phyloP scores from a whole-genome alignment of 2,113 vertebrate species.

The Pangasianodon hypophthalmus region DNA sequence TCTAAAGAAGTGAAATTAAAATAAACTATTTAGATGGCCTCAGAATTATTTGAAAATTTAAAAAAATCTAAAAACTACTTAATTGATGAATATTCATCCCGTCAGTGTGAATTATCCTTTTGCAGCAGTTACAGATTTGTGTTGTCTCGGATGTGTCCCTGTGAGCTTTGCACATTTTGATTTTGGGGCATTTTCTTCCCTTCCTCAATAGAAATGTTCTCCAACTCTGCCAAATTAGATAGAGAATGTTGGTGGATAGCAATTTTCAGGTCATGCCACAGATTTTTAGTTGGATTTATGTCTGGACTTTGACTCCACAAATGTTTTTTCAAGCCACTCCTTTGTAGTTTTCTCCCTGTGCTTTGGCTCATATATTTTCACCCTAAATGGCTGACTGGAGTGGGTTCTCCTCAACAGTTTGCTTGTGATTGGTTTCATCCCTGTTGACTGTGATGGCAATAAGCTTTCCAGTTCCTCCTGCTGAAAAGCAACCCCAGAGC shows the following conservation, averaged over 20 bases:
- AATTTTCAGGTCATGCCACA: too few relatives aligned
- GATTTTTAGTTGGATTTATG: too few relatives aligned
- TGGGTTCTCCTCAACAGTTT: not conserved
- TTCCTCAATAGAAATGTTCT: not conserved
- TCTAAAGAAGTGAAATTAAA: too few relatives aligned
- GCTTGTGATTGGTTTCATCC: not conserved
- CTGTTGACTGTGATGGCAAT: not conserved
- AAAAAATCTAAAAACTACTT: not conserved
- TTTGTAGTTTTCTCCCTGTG: too few relatives aligned
- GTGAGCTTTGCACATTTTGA: not conserved
- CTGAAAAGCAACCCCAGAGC: not conserved
- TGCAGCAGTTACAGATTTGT: too few relatives aligned
- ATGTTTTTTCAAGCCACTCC: too few relatives aligned
- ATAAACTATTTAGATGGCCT: not conserved
- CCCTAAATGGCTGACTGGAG: not conserved
- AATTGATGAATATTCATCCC: not conserved
- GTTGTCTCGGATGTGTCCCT: too few relatives aligned
- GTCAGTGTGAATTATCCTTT: not conserved
- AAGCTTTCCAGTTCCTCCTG: not conserved
- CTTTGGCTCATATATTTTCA: too few relatives aligned
- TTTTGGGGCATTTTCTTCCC: not conserved
- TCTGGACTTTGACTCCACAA: too few relatives aligned
- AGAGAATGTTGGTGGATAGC: too few relatives aligned
- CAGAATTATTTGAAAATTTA: not conserved
- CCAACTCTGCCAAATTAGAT: too few relatives aligned